These are phyloP conservation scores for Delphinus delphis DNA, from an alignment of 2,113 vertebrate genomes.

Conservation along the genomic window DNA sequence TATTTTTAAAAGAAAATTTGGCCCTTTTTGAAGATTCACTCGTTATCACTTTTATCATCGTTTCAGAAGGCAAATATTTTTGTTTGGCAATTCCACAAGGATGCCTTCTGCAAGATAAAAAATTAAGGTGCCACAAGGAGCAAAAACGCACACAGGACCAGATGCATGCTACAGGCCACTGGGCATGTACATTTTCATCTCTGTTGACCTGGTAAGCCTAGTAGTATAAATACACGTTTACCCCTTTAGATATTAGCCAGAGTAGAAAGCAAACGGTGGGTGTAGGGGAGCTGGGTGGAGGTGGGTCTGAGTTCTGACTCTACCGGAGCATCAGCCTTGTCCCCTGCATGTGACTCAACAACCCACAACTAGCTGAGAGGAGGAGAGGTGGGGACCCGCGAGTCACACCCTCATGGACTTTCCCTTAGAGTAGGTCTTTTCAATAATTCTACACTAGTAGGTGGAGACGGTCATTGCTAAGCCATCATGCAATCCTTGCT, in stretches of 20 bases:
- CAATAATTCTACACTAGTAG: neutral
- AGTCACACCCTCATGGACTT: neutral
- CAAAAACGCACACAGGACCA: neutral
- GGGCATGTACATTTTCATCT: neutral
- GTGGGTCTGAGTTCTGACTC: neutral
- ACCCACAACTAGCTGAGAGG: neutral
- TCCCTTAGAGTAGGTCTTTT: neutral
- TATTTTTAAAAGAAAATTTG: neutral
- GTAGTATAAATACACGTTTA: neutral
- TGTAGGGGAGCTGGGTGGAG: neutral
- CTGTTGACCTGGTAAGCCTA: neutral
- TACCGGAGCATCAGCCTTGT: neutral
- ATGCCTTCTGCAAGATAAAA: neutral
- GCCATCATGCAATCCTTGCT: neutral
- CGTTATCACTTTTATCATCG: neutral
- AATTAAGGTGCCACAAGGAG: neutral
- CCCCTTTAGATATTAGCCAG: neutral
- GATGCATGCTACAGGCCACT: neutral
- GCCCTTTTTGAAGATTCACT: neutral
- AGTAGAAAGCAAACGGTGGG: neutral
- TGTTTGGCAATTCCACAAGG: neutral
- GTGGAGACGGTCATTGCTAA: neutral
- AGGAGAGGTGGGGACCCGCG: neutral
- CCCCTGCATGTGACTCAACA: neutral
- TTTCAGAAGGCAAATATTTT: slow-evolving; percentile 1